These are phyloP conservation scores for Sterna hirundo DNA, from an alignment of 2,113 vertebrate genomes.

Conservation along the genomic window DNA sequence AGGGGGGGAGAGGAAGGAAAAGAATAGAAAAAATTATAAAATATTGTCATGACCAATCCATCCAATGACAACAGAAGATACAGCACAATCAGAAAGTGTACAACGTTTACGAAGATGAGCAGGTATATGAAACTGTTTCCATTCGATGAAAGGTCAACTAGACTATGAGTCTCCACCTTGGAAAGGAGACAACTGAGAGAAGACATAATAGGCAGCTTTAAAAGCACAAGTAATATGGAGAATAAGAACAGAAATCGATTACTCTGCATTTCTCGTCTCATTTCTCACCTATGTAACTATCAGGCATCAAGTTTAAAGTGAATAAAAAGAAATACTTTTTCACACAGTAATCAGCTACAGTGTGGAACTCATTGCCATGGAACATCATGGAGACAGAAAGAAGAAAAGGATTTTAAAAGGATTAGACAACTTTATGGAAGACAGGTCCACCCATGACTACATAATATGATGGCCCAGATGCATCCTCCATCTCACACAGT, in stretches of 20 bases:
- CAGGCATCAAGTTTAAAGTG: not conserved
- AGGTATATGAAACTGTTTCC: not conserved
- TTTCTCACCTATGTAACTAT: not conserved
- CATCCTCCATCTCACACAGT: not conserved
- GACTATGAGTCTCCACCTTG: not conserved
- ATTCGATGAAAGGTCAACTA: not conserved
- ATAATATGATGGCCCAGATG: not conserved
- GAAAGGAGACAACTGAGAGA: not conserved
- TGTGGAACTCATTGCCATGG: not conserved
- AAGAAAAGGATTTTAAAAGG: not conserved
- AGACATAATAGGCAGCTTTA: not conserved
- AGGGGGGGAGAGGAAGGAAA: not conserved
- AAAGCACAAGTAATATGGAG: not conserved
- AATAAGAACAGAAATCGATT: accelerated
- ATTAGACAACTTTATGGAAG: not conserved
- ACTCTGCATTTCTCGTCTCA: not conserved
- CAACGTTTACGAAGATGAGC: not conserved
- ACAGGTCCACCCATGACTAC: not conserved
- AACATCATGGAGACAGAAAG: not conserved
- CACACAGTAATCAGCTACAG: not conserved
- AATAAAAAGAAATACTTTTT: not conserved
- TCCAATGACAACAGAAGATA: not conserved
- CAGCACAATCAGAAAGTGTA: not conserved
- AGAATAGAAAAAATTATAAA: not conserved
- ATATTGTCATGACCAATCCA: not conserved